phyloP scores from a whole-genome alignment of 1,140 invertebrate genomes.

The Harlomillsia oculata region DNA sequence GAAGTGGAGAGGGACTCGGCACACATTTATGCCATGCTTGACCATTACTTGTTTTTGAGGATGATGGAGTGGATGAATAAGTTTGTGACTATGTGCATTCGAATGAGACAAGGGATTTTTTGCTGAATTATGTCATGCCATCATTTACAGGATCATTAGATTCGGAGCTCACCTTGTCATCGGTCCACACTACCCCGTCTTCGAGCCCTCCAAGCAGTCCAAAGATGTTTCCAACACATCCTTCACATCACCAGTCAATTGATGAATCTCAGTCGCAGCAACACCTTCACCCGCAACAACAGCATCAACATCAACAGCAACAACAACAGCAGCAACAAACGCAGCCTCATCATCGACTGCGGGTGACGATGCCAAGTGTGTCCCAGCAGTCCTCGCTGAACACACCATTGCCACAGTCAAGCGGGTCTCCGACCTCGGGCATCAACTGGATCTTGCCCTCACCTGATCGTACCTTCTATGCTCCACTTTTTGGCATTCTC shows the following conservation, averaged over 20 bases:
- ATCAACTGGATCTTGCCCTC: conserved; percentile 50
- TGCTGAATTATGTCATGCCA: neutral
- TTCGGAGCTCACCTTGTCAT: conserved; percentile 31
- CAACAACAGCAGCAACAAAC: conserved; percentile 38
- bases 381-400: conserved; percentile 36
- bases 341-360: conserved; percentile 37
- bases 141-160: conserved; percentile 32
- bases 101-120: neutral
- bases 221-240: conserved; percentile 35
- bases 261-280: conserved; percentile 60
- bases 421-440: conserved; percentile 34
- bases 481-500: conserved; percentile 48
- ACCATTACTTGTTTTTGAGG: neutral
- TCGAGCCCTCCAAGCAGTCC: conserved; percentile 31
- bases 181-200: conserved; percentile 17
- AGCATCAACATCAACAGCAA: conserved; percentile 38
- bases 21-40: neutral
- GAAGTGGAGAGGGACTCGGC: neutral
- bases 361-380: conserved; percentile 41
- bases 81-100: neutral
- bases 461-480: conserved; percentile 51
- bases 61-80: neutral
- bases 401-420: conserved; percentile 30
- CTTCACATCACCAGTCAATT: conserved; percentile 47
- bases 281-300: conserved; percentile 44